phyloP scores from a whole-genome alignment of 2,797 vertebrate genomes.

The Anguilla pacifica region DNA sequence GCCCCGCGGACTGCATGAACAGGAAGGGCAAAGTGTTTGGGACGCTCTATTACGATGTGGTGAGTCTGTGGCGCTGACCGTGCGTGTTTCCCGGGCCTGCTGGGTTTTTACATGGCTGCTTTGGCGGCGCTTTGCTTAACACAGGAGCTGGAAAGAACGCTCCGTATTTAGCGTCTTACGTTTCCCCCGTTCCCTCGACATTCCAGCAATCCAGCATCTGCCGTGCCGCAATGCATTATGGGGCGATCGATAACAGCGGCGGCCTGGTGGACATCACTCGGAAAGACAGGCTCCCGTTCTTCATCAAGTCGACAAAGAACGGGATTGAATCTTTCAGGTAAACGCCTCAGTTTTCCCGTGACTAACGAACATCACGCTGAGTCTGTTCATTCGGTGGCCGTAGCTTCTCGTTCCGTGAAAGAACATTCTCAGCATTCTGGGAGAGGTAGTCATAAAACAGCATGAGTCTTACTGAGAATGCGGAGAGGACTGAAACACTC shows the following conservation, averaged over 20 bases:
- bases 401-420: background rate
- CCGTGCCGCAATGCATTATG: constrained; percentile 89
- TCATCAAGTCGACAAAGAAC: constrained; percentile 83
- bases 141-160: background rate
- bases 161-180: background rate
- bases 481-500: background rate
- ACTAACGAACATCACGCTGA: background rate
- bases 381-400: background rate
- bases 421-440: background rate
- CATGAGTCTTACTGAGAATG: background rate
- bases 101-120: background rate
- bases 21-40: constrained; percentile 84
- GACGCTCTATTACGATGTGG: constrained; percentile 89
- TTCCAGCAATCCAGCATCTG: constrained; percentile 94
- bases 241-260: constrained; percentile 83
- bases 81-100: background rate
- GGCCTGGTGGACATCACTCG: constrained; percentile 88
- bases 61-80: constrained; percentile 68
- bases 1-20: constrained; percentile 86
- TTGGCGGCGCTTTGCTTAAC: background rate
- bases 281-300: constrained; percentile 82
- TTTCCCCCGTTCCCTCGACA: background rate
- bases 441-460: background rate
- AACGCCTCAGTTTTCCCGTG: background rate
- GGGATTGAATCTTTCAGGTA: constrained; percentile 88